Conservation (phyloP, 2,797 vertebrate species). For the Kryptopterus vitreolus region DNA sequence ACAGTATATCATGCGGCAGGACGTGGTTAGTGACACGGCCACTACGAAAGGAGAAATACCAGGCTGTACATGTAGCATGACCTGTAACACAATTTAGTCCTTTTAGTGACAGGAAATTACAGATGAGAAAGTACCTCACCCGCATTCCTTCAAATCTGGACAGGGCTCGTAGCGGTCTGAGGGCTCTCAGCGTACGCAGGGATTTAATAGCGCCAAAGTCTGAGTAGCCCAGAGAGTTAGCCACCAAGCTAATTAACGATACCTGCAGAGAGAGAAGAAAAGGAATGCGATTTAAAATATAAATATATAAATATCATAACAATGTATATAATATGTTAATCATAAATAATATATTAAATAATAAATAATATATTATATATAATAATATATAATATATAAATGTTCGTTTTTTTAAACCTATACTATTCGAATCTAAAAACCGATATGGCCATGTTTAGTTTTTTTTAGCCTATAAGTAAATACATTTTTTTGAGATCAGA, state of each 20-base stretch:
- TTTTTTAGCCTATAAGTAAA: not conserved
- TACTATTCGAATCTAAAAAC: not conserved
- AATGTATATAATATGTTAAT: too few species aligned
- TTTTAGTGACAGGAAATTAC: not conserved
- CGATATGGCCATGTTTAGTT: too few species aligned
- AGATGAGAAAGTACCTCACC: slow-evolving; percentile 67
- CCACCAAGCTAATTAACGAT: slow-evolving; percentile 77
- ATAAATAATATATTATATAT: too few species aligned
- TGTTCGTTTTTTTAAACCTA: not conserved
- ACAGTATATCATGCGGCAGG: not conserved
- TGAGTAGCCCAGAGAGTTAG: slow-evolving; percentile 79
- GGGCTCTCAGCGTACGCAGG: slow-evolving; percentile 77
- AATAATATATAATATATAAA: too few species aligned
- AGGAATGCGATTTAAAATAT: slow-evolving; percentile 8
- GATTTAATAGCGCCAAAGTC: slow-evolving; percentile 82
- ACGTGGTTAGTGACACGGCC: not conserved
- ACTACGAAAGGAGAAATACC: not conserved
- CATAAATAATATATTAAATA: too few species aligned
- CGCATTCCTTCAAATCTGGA: slow-evolving; percentile 84
- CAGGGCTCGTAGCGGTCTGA: slow-evolving; percentile 77
- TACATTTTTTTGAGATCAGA: too few species aligned
- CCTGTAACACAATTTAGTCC: not conserved
- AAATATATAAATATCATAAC: too few species aligned
- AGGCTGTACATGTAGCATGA: not conserved
- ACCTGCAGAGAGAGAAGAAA: slow-evolving; percentile 65